Evolutionary conservation across 37 sponge, comb jelly and placozoan species (phyloP).

Genomic region (Cladorhizidae sp.): DNA sequence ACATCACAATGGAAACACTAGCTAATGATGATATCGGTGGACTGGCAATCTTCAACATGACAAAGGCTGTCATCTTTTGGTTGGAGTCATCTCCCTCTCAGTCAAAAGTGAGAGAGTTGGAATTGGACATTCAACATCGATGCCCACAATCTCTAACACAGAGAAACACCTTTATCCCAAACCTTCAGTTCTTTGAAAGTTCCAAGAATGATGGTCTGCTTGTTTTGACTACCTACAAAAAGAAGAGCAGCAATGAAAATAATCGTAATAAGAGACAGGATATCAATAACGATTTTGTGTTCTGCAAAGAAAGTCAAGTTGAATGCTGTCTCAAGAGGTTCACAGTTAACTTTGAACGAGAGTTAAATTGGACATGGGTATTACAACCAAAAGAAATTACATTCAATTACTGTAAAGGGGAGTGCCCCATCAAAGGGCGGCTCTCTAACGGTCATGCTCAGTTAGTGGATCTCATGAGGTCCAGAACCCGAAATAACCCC

Average conservation of each 20-base stretch:
- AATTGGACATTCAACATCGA: background rate
- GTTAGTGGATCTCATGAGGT: conserved; percentile 11
- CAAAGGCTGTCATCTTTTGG: conserved; percentile 11
- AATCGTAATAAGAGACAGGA: background rate
- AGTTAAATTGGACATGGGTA: conserved; percentile 59
- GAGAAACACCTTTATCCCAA: background rate
- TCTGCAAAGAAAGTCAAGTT: background rate
- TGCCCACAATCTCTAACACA: background rate
- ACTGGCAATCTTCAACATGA: conserved; percentile 20
- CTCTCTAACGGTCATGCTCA: background rate
- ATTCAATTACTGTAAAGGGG: conserved; percentile 42
- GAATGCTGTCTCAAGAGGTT: conserved; percentile 32
- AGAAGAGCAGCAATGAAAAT: background rate
- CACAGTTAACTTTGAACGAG: conserved; percentile 35
- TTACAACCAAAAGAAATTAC: conserved; percentile 12
- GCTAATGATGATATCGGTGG: background rate
- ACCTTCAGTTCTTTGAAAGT: background rate
- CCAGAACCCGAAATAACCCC: conserved; percentile 59
- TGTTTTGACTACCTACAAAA: background rate
- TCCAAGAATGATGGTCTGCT: background rate
- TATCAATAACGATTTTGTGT: no score
- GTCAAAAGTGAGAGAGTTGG: background rate
- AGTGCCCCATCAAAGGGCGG: conserved; percentile 37
- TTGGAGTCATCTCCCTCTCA: background rate
- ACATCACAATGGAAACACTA: background rate